A percentile compares a stretch with the other conserved stretches of the same genome.
Conservation (phyloP, 2,888 invertebrate genomes). For the Incurvaria masculella region DNA sequence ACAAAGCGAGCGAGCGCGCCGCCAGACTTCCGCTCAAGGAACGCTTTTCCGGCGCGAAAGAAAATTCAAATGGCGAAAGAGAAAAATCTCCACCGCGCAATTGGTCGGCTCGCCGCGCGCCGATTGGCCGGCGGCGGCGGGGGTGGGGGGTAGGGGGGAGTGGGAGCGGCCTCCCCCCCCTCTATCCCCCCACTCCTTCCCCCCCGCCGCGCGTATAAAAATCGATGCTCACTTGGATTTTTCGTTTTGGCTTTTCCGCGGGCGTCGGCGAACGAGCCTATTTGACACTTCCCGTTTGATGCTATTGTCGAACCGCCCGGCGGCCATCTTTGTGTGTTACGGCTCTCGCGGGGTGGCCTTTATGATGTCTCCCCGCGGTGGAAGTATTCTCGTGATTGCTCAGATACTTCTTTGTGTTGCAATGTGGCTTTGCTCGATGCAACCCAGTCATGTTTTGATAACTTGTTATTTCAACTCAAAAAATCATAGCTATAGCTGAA, state of each 20-base stretch:
- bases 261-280: background rate
- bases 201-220: constrained; percentile 50
- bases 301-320: background rate
- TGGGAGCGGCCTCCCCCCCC: constrained; percentile 17
- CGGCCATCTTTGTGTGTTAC: background rate
- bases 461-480: too few relatives aligned
- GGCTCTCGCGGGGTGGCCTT: too few relatives aligned
- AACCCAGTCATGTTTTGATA: too few relatives aligned
- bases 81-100: constrained; percentile 24
- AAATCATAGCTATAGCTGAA: too few relatives aligned
- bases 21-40: background rate
- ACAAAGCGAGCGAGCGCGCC: background rate
- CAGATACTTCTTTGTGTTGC: too few relatives aligned
- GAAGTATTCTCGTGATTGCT: too few relatives aligned
- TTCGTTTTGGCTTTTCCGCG: constrained; percentile 31
- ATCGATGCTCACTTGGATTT: constrained; percentile 40
- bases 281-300: background rate
- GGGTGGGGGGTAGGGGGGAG: too few relatives aligned
- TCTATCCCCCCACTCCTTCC: constrained; percentile 50
- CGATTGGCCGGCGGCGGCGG: constrained; percentile 40
- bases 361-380: too few relatives aligned
- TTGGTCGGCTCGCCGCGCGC: constrained; percentile 47
- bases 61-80: background rate
- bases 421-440: too few relatives aligned
- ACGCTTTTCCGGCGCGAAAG: background rate